These are phyloP conservation scores for Meles meles DNA, from an alignment of 2,113 vertebrate species.

Conservation along the genomic window DNA sequence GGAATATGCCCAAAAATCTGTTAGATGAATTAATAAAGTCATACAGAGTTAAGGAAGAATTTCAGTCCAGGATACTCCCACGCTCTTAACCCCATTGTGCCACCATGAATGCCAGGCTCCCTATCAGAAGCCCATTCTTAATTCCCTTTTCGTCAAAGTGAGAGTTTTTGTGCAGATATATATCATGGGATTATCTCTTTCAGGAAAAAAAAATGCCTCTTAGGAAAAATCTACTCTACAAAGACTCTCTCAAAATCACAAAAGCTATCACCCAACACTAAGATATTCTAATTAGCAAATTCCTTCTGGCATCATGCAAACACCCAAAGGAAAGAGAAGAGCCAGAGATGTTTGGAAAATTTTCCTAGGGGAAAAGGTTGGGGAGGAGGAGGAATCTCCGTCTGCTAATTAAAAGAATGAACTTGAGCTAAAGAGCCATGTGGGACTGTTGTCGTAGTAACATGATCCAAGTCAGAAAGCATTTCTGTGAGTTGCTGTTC, in stretches of 20 bases:
- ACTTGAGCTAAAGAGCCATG: constrained; percentile 46
- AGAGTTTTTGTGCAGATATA: background rate
- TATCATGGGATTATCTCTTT: background rate
- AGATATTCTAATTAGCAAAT: constrained; percentile 46
- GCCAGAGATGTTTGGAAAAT: constrained; percentile 10
- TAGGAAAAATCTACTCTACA: constrained; percentile 4
- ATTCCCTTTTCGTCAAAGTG: background rate
- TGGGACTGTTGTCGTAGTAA: constrained; percentile 56
- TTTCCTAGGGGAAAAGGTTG: constrained; percentile 22
- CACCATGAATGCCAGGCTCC: background rate
- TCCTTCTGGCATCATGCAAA: background rate
- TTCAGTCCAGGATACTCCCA: background rate
- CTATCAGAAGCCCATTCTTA: background rate
- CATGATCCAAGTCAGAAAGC: background rate
- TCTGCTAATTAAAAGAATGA: constrained; percentile 72
- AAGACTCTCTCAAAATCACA: background rate
- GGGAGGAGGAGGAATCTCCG: constrained; percentile 29
- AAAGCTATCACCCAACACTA: constrained; percentile 4
- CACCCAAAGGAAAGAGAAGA: constrained; percentile 20
- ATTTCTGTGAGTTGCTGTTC: constrained; percentile 22
- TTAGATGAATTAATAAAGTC: background rate
- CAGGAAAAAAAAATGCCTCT: background rate
- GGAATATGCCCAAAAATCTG: background rate
- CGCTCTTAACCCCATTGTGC: background rate
- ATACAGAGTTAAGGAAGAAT: background rate